phyloP scores from a whole-genome alignment of 2,797 vertebrate genomes.

The Iguana delicatissima region DNA sequence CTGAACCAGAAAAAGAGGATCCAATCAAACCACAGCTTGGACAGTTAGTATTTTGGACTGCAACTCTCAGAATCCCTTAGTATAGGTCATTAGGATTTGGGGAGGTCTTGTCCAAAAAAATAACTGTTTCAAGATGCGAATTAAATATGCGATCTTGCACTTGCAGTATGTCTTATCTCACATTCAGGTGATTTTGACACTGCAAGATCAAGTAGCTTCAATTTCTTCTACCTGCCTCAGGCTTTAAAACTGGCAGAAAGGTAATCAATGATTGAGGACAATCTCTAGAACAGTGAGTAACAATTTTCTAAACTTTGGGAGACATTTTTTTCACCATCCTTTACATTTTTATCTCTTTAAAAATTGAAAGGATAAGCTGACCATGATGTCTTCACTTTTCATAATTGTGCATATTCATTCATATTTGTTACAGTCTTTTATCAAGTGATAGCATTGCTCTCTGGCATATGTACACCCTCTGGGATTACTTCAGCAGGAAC shows the following conservation, averaged over 20 bases:
- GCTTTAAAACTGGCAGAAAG: not conserved
- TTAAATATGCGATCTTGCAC: not conserved
- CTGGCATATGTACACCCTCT: conserved; percentile 1
- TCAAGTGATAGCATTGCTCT: conserved; percentile 21
- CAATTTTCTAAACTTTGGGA: conserved; percentile 2
- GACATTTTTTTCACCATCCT: not conserved
- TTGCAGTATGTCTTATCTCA: conserved; percentile 9
- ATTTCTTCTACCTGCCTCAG: not conserved
- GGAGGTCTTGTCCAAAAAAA: too few species aligned
- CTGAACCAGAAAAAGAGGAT: not conserved
- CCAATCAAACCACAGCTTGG: conserved; percentile 2
- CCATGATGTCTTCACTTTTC: not conserved
- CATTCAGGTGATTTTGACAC: conserved; percentile 5
- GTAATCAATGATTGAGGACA: not conserved
- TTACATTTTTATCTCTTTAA: conserved; percentile 4
- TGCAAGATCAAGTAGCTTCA: not conserved
- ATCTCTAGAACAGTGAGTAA: not conserved
- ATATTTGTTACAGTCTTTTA: conserved; percentile 26
- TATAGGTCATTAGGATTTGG: too few species aligned
- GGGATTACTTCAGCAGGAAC: conserved; percentile 18
- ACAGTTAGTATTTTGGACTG: too few species aligned
- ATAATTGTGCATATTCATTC: conserved; percentile 18
- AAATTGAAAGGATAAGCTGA: not conserved
- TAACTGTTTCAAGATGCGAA: too few species aligned
- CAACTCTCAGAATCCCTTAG: too few species aligned